phyloP scores from a whole-genome alignment of 2,888 invertebrate genomes.

The Hydrotaea cyrtoneurina region DNA sequence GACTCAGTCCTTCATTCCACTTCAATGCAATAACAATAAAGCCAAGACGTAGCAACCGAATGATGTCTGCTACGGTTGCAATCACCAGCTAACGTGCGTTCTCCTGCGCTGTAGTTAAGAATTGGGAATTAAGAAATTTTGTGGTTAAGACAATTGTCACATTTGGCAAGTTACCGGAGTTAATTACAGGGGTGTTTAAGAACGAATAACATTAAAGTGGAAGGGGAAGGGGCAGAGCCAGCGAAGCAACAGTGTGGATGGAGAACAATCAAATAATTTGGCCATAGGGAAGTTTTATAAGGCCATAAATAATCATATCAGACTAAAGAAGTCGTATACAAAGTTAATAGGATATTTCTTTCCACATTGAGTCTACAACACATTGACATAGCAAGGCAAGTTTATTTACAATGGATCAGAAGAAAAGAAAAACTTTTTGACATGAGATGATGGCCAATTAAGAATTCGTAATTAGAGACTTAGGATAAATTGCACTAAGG shows the following conservation, averaged over 20 bases:
- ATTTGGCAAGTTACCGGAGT: slow-evolving; percentile 24
- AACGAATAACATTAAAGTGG: neutral
- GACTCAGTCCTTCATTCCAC: slow-evolving; percentile 11
- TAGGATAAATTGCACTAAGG: too few relatives aligned
- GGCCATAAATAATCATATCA: neutral
- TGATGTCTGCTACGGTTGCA: neutral
- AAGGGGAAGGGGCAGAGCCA: neutral
- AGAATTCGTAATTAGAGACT: neutral
- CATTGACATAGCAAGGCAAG: too few relatives aligned
- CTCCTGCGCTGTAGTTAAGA: neutral
- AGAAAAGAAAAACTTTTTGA: too few relatives aligned
- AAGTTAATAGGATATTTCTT: neutral
- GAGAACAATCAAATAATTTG: neutral
- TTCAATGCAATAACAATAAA: slow-evolving; percentile 27
- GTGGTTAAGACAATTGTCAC: slow-evolving; percentile 47
- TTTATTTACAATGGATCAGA: neutral
- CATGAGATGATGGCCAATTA: neutral
- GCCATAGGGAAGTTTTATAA: neutral
- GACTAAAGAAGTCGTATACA: neutral
- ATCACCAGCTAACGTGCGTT: slow-evolving; percentile 13
- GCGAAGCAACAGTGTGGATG: neutral
- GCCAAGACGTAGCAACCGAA: neutral
- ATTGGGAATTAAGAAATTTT: slow-evolving; percentile 52
- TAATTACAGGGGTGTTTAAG: slow-evolving; percentile 21
- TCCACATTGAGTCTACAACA: neutral